phyloP scores from a whole-genome alignment of 2,797 vertebrate species.

The Potorous gilbertii region DNA sequence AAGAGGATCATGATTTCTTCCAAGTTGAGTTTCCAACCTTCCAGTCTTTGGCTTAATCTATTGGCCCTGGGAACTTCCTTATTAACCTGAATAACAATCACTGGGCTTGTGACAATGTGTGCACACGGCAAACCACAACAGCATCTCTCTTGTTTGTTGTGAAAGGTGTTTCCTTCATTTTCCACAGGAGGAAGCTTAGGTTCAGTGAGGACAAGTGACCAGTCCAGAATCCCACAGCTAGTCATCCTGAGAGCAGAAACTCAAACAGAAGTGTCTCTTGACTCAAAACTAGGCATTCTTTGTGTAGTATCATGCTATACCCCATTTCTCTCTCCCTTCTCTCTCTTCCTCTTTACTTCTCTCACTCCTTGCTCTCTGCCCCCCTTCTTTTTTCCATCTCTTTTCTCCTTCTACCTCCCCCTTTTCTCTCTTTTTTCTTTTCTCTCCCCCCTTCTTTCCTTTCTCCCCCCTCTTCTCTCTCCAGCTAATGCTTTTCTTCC shows the following conservation, averaged over 20 bases:
- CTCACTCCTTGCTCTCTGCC: background rate
- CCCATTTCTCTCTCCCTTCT: background rate
- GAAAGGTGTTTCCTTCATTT: background rate
- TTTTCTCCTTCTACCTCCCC: background rate
- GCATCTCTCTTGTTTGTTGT: background rate
- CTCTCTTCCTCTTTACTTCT: background rate
- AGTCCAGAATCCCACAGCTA: background rate
- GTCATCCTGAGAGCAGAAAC: background rate
- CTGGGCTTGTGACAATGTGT: background rate
- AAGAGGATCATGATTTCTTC: background rate
- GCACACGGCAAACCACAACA: accelerated
- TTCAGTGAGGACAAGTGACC: background rate
- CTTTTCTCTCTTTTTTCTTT: background rate
- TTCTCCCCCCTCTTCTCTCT: background rate
- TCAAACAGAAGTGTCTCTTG: background rate
- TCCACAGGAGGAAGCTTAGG: background rate
- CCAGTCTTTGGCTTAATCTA: background rate
- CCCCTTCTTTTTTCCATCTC: background rate
- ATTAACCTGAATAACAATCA: background rate
- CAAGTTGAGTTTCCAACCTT: background rate
- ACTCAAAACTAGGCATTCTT: background rate
- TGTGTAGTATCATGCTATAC: background rate
- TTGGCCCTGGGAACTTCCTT: background rate
- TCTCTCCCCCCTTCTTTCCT: accelerated
- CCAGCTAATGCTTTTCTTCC: background rate